A percentile compares a stretch with the other conserved stretches of the same genome.
Conservation (phyloP, 2,888 invertebrate genomes). For the Lampropteryx suffumata region DNA sequence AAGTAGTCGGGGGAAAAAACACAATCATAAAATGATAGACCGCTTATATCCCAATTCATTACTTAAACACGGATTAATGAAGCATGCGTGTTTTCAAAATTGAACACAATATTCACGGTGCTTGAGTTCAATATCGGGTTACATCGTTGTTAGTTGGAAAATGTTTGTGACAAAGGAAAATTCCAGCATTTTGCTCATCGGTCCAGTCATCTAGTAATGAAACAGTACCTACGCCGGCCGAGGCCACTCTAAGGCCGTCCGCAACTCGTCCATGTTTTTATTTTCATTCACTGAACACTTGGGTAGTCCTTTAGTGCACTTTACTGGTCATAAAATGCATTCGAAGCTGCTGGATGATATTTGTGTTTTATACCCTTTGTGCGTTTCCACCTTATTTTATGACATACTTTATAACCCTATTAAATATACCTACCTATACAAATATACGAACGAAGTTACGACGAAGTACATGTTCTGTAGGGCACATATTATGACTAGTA, state of each 20-base stretch:
- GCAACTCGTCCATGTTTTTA: conserved; percentile 51
- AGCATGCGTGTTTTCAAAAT: conserved; percentile 17
- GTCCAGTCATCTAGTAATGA: conserved; percentile 73
- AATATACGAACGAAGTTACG: not conserved
- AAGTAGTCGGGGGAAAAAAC: not conserved
- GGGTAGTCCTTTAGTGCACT: conserved; percentile 48
- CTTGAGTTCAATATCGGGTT: conserved; percentile 24
- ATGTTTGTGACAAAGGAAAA: conserved; percentile 67
- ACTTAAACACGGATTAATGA: conserved; percentile 25
- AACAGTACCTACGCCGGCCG: conserved; percentile 55
- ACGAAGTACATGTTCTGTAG: not conserved
- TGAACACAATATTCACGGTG: conserved; percentile 21
- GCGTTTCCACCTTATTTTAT: conserved; percentile 34
- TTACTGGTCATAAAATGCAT: conserved; percentile 48
- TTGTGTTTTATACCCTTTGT: conserved; percentile 37
- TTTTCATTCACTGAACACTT: conserved; percentile 59
- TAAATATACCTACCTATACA: conserved; percentile 1
- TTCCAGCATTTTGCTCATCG: conserved; percentile 57
- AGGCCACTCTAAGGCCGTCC: conserved; percentile 46
- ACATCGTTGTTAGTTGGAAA: conserved; percentile 39
- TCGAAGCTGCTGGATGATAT: conserved; percentile 43
- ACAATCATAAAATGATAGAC: not conserved
- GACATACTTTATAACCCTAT: conserved; percentile 27
- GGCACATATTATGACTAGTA: too few species aligned
- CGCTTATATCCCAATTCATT: conserved; percentile 11